Conservation (phyloP, 2,888 invertebrate genomes). For the Escarpia spicata region DNA sequence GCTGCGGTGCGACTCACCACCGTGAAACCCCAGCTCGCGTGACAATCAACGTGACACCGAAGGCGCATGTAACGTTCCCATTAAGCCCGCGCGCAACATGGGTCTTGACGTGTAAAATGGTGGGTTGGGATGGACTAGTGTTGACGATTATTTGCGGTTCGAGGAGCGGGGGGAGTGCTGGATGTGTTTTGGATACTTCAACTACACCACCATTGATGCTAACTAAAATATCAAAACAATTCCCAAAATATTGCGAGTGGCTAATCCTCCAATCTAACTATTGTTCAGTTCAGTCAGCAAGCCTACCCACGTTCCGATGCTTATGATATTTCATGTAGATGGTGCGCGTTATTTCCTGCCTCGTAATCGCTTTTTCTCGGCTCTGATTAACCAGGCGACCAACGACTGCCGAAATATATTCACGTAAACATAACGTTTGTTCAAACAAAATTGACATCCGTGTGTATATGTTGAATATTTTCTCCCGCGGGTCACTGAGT, state of each 20-base stretch:
- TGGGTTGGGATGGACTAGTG: no score
- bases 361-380: background rate
- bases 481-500: background rate
- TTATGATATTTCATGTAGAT: background rate
- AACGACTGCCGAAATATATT: background rate
- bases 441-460: background rate
- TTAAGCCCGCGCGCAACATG: background rate
- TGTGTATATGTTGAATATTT: background rate
- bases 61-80: background rate
- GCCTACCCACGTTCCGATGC: no score
- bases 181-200: no score
- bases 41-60: background rate
- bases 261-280: no score
- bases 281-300: no score
- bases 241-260: no score
- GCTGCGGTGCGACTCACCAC: background rate
- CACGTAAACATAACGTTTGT: background rate
- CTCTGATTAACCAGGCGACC: background rate
- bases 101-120: background rate
- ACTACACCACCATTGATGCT: no score
- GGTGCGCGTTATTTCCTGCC: no score
- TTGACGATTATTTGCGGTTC: no score
- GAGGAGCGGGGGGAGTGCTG: no score
- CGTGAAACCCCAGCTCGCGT: background rate
- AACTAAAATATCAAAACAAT: no score